Base-by-base conservation (phyloP, 1,140 invertebrate genomes). In the Drosophila subobscura region DNA sequence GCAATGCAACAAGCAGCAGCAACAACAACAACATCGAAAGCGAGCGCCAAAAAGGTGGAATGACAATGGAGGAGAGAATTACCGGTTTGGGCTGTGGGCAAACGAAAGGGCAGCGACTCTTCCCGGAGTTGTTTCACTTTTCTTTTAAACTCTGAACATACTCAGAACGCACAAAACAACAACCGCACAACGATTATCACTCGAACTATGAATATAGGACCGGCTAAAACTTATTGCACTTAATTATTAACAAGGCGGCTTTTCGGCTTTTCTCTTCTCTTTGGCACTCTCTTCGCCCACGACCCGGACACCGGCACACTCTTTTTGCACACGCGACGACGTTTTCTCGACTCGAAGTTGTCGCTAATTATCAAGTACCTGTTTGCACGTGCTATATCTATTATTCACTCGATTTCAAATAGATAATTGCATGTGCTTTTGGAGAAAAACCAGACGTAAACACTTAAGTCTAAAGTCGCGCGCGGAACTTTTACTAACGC, bases 1-100 rank as follows among this genome's bases (percentile, higher is more conserved):
- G 56, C 20, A 76, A 77, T 80, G 80, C 79, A 84, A 83, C 78
- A 80, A 77, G 73, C 16, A 72, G 55, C 54, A 81, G 61, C 22
- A 58, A 27, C 22, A 49, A 29, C 53, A 66, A 50, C 37, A 47
- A 53, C 41, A 72, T 52, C 44, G 57, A 58, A 52, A 37, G 23
- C 52, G 67, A 40, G 56, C 72, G 67, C 61, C 72, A 78, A 73
- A 81, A 76, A 64, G 63, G 58, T 72, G 50, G 54, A 63, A 50
- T 46, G 46, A 79, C 54, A 72, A 72, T 20, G 46, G 64, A 29
- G 33, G 52, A 64, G 47, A 63, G 59, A 77, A 65, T 86, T 84
- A 84, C 80, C 80, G 81, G 80, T 84, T 84, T 73, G 37, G 22
- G 7, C 37, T 10, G 29, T 33, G 29, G 29, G 4, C 33, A 12